Conservation (phyloP, 2,888 invertebrate genomes). For the Cetonia aurata region DNA sequence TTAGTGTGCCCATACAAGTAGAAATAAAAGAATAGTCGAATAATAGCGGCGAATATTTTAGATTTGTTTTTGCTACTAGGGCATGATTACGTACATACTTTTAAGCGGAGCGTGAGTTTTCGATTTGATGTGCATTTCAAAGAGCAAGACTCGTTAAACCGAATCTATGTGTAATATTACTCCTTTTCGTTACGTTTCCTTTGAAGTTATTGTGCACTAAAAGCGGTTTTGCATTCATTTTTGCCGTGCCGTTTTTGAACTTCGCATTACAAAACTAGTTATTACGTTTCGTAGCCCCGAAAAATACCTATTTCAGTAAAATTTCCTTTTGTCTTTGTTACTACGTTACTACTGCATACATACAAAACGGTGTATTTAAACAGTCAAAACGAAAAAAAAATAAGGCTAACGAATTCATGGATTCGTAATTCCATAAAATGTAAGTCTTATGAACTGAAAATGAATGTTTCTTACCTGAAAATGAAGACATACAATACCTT, state of each 20-base stretch:
- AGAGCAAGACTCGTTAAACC: slow-evolving; percentile 17
- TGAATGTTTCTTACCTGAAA: too few relatives aligned
- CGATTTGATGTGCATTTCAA: slow-evolving; percentile 14
- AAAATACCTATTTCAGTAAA: too few relatives aligned
- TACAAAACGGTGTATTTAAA: too few relatives aligned
- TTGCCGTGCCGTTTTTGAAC: slow-evolving; percentile 13
- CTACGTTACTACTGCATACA: too few relatives aligned
- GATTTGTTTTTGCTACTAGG: not conserved
- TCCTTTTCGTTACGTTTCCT: slow-evolving; percentile 20
- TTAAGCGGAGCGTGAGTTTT: slow-evolving; percentile 1
- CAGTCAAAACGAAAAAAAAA: too few relatives aligned
- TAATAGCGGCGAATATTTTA: slow-evolving; percentile 6
- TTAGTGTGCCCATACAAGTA: slow-evolving; percentile 7
- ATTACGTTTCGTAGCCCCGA: too few relatives aligned
- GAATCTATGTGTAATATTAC: slow-evolving; percentile 22
- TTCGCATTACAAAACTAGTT: too few relatives aligned
- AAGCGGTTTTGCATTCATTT: slow-evolving; percentile 7
- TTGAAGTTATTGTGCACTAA: slow-evolving; percentile 14
- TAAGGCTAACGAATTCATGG: too few relatives aligned
- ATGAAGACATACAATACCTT: too few relatives aligned
- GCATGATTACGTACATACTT: slow-evolving; percentile 1
- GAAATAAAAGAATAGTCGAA: slow-evolving; percentile 4
- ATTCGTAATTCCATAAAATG: too few relatives aligned
- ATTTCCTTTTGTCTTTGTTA: too few relatives aligned
- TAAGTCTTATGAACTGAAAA: too few relatives aligned